These are phyloP conservation scores for Drosophila erecta DNA, from an alignment of 1,140 invertebrate genomes.

Conservation along the genomic window DNA sequence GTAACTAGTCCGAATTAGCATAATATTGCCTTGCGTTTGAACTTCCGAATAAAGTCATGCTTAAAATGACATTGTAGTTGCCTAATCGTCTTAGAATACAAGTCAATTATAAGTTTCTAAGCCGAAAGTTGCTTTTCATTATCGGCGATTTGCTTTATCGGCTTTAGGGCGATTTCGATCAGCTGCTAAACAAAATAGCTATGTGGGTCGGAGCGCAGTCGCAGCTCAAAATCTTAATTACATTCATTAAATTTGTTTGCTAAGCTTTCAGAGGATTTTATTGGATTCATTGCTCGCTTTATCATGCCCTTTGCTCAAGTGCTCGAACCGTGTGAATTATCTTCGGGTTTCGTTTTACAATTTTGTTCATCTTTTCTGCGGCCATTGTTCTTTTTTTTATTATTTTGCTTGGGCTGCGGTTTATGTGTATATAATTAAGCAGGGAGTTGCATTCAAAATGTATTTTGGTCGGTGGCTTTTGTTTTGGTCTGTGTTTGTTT, in stretches of 20 bases:
- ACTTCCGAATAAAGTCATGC: conserved; percentile 58
- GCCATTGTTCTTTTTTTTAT: conserved; percentile 49
- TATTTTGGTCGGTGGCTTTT: conserved; percentile 40
- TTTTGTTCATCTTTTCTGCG: conserved; percentile 41
- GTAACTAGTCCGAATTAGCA: conserved; percentile 50
- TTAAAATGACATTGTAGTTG: conserved; percentile 35
- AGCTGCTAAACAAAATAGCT: conserved; percentile 10
- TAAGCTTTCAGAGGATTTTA: conserved; percentile 40
- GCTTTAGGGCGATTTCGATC: conserved; percentile 3
- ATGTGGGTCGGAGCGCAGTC: conserved; percentile 42
- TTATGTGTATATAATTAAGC: conserved; percentile 78
- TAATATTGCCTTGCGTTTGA: conserved; percentile 39
- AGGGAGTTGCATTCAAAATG: conserved; percentile 62
- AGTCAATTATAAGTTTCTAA: background rate
- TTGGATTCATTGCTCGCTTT: conserved; percentile 41
- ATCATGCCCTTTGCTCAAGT: conserved; percentile 40
- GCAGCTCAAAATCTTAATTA: conserved; percentile 34
- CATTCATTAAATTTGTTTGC: conserved; percentile 59
- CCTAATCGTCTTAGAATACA: conserved; percentile 1
- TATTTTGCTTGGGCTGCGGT: conserved; percentile 56
- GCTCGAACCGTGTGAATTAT: conserved; percentile 66
- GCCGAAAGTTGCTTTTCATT: conserved; percentile 10
- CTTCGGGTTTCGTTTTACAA: conserved; percentile 44
- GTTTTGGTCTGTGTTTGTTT: conserved; percentile 46
- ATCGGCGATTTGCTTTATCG: conserved; percentile 10